These are phyloP conservation scores for Anoplolepis gracilipes DNA, from an alignment of 1,140 invertebrate species.

Conservation along the genomic window DNA sequence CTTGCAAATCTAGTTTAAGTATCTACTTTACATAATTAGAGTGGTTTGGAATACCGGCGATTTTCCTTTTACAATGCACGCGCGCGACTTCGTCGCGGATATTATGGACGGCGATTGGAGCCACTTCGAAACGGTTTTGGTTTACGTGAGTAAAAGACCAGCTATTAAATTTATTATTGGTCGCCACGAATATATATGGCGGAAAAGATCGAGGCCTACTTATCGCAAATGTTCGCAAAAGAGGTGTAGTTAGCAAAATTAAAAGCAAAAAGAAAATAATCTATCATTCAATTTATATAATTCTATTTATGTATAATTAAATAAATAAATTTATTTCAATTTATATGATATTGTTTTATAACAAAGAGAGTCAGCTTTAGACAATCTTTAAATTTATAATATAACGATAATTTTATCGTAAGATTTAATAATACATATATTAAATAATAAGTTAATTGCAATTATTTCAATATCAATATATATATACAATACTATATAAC, in stretches of 20 bases:
- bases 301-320: too few relatives aligned
- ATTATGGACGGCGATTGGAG: conserved; percentile 43
- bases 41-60: conserved; percentile 67
- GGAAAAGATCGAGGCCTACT: conserved; percentile 11
- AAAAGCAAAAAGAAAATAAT: neutral
- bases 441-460: neutral
- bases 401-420: neutral
- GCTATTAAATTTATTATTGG: conserved; percentile 52
- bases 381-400: neutral
- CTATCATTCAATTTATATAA: neutral
- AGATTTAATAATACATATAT: neutral
- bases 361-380: neutral
- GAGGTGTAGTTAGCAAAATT: neutral
- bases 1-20: conserved; percentile 72
- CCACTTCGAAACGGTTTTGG: conserved; percentile 35
- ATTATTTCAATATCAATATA: neutral
- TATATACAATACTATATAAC: too few relatives aligned
- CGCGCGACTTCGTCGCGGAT: conserved; percentile 30
- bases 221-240: neutral
- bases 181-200: neutral
- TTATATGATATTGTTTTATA: neutral
- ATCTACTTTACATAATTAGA: conserved; percentile 75
- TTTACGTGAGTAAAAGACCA: conserved; percentile 45
- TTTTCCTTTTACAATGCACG: conserved; percentile 63
- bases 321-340: too few relatives aligned